These are phyloP conservation scores for Pseudococcus longispinus DNA, from an alignment of 2,888 invertebrate species.

Conservation along the genomic window DNA sequence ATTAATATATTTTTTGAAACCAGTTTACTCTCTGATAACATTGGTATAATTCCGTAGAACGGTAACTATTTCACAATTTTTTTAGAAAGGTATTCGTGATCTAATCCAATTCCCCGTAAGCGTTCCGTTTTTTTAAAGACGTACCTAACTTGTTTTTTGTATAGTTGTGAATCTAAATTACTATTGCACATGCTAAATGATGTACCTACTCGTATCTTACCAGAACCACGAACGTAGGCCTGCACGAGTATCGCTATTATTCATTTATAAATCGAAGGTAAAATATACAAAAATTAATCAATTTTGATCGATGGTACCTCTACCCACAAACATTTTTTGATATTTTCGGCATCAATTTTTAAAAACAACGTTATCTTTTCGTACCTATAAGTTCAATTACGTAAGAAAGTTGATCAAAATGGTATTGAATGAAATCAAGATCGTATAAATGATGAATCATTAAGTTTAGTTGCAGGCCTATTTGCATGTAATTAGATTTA, in stretches of 20 bases:
- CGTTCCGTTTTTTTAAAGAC: neutral
- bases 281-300: neutral
- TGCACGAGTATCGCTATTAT: neutral
- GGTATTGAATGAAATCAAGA: neutral
- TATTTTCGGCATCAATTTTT: no score
- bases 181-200: neutral
- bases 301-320: neutral
- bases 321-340: neutral
- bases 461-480: neutral
- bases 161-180: no score
- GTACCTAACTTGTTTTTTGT: neutral
- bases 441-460: neutral
- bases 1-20: neutral
- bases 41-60: neutral
- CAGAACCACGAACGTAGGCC: neutral
- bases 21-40: neutral
- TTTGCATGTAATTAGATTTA: neutral
- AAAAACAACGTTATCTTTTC: no score
- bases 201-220: neutral
- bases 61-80: constrained; percentile 26
- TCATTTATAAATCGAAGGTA: neutral
- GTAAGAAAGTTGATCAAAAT: neutral
- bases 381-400: neutral
- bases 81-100: constrained; percentile 45
- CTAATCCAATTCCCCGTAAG: neutral